Evolutionary conservation across 2,113 vertebrate species (phyloP).

Genomic region (Leptocoma aspasia): DNA sequence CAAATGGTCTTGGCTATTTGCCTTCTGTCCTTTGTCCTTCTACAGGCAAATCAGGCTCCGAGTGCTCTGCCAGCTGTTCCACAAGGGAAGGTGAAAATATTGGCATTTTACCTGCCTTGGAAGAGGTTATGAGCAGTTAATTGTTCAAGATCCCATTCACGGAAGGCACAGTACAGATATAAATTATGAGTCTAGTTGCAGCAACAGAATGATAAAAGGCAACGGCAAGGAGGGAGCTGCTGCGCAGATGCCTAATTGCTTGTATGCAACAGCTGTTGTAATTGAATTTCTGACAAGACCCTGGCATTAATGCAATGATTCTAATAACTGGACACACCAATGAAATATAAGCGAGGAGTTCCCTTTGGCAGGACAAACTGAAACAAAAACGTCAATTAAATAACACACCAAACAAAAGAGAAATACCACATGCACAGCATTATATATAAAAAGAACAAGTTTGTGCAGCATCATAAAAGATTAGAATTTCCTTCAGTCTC

Average conservation of each 20-base stretch:
- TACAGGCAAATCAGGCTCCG: neutral
- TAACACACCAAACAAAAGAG: neutral
- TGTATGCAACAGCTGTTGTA: slow-evolving; percentile 18
- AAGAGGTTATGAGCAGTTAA: neutral
- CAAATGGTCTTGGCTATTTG: neutral
- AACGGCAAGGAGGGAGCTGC: neutral
- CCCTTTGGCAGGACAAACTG: neutral
- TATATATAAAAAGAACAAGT: neutral
- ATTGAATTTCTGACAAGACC: slow-evolving; percentile 31
- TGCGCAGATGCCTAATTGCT: slow-evolving; percentile 10
- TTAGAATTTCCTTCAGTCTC: neutral
- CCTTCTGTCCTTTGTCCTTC: neutral
- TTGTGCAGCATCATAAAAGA: neutral
- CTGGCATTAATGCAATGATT: slow-evolving; percentile 1
- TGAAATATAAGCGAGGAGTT: neutral
- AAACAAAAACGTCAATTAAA: slow-evolving; percentile 1
- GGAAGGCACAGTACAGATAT: neutral
- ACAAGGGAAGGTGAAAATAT: neutral
- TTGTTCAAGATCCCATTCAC: neutral
- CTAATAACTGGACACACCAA: slow-evolving; percentile 18
- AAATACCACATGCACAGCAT: neutral
- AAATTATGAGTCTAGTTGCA: slow-evolving; percentile 30
- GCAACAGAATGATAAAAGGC: neutral
- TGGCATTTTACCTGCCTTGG: neutral
- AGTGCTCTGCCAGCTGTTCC: neutral